Conservation (phyloP, 30 jellyfish, hydroid and myxozoan species). For the Sanderia malayensis region DNA sequence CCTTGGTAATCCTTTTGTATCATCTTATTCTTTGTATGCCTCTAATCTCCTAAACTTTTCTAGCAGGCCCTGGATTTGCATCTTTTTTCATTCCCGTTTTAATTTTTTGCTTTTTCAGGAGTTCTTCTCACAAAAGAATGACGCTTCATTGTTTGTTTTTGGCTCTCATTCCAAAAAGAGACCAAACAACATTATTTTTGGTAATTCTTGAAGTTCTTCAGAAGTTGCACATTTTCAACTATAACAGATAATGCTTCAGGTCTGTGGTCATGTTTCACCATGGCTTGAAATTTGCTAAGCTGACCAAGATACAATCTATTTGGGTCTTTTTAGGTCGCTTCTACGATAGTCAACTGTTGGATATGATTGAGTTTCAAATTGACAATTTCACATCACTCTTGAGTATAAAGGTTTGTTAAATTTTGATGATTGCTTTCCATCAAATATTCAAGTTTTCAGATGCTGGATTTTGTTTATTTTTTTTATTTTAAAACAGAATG, state of each 20-base stretch:
- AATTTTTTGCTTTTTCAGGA: constrained; percentile 53
- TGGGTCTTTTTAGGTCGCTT: constrained; percentile 72
- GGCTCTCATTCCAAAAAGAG: constrained; percentile 94
- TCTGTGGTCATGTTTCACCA: too few species aligned
- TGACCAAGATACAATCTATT: too few species aligned
- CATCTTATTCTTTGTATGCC: too few species aligned
- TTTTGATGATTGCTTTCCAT: too few species aligned
- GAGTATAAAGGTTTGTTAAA: constrained; percentile 80
- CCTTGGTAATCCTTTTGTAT: constrained; percentile 52
- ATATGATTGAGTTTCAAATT: constrained; percentile 85
- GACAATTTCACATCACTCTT: constrained; percentile 59
- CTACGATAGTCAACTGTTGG: constrained; percentile 79
- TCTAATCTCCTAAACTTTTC: background rate
- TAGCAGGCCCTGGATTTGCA: too few species aligned
- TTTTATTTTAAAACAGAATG: constrained; percentile 40
- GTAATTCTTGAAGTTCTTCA: constrained; percentile 36
- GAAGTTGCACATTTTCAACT: too few species aligned
- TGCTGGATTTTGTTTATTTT: background rate
- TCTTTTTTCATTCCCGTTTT: background rate
- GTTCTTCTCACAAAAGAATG: constrained; percentile 79
- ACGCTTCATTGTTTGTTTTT: constrained; percentile 87
- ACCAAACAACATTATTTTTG: constrained; percentile 84
- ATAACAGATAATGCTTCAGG: too few species aligned
- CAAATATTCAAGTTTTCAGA: background rate
- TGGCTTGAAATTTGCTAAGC: background rate